Evolutionary conservation across 2,797 vertebrate species (phyloP).

Genomic region (Psittacula derbiana): DNA sequence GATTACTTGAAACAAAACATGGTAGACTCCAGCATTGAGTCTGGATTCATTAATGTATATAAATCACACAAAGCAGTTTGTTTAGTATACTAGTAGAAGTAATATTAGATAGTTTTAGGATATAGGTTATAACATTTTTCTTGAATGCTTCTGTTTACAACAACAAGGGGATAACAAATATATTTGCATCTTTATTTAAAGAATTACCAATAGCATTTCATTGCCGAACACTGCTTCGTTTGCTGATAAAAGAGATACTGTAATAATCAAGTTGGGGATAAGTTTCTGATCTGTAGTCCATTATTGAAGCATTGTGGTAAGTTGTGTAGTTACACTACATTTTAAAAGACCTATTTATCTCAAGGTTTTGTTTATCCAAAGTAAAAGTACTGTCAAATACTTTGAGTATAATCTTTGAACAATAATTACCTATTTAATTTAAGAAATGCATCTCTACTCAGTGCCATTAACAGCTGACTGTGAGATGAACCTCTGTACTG

Average conservation of each 20-base stretch:
- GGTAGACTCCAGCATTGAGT: not conserved
- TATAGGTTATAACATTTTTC: not conserved
- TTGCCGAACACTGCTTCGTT: not conserved
- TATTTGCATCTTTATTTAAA: not conserved
- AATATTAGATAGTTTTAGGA: not conserved
- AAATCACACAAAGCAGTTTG: not conserved
- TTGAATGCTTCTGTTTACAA: conserved; percentile 14
- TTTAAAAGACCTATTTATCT: not conserved
- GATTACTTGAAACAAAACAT: not conserved
- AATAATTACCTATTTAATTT: not conserved
- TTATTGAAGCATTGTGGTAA: not conserved
- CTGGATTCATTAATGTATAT: not conserved
- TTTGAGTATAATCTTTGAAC: not conserved
- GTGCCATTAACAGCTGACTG: not conserved
- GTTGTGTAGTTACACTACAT: not conserved
- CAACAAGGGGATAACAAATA: not conserved
- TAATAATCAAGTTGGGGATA: not conserved
- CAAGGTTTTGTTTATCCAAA: not conserved
- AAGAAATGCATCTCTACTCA: not conserved
- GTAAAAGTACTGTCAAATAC: not conserved
- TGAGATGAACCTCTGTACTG: not conserved
- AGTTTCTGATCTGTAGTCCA: not conserved
- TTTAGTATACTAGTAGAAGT: not conserved
- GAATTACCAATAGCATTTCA: not conserved
- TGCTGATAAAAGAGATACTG: not conserved